Evolutionary conservation across 2,797 vertebrate species (phyloP).

Genomic region (Vespertilio murinus): DNA sequence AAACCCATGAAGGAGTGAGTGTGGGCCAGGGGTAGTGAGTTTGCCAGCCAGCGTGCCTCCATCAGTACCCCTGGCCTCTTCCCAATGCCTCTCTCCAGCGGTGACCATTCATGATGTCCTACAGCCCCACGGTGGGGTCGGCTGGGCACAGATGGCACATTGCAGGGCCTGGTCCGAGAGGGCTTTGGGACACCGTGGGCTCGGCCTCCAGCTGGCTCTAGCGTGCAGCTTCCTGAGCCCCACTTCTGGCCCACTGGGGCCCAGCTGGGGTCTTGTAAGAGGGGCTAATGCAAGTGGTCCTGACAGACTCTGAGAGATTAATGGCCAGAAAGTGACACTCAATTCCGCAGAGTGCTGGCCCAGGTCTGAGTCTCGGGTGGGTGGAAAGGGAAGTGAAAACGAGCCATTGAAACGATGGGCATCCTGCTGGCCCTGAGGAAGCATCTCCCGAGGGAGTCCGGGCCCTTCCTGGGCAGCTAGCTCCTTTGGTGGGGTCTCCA

Average conservation of each 20-base stretch:
- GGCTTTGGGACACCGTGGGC: neutral
- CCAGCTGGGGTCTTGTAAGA: constrained; percentile 67
- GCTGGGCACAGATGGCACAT: neutral
- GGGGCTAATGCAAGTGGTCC: constrained; percentile 62
- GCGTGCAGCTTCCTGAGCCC: neutral
- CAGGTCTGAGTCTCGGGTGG: neutral
- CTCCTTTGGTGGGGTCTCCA: neutral
- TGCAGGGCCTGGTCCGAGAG: neutral
- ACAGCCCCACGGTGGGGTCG: neutral
- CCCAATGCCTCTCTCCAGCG: neutral
- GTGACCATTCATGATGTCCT: neutral
- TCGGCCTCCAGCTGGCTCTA: neutral
- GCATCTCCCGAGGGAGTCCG: neutral
- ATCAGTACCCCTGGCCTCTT: neutral
- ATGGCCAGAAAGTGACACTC: constrained; percentile 67
- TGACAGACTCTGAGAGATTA: constrained; percentile 54
- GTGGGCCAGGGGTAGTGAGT: neutral
- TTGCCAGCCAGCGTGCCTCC: neutral
- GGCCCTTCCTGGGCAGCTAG: neutral
- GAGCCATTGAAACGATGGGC: neutral
- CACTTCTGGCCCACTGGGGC: neutral
- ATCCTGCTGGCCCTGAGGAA: neutral
- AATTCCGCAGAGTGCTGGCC: neutral
- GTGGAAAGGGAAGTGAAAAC: neutral
- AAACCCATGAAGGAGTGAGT: neutral